A percentile compares a stretch with the other conserved stretches of the same genome.
Evolutionary conservation across 2,797 vertebrate species (phyloP).

Genomic region (Enteromius afrohamiltoni): DNA sequence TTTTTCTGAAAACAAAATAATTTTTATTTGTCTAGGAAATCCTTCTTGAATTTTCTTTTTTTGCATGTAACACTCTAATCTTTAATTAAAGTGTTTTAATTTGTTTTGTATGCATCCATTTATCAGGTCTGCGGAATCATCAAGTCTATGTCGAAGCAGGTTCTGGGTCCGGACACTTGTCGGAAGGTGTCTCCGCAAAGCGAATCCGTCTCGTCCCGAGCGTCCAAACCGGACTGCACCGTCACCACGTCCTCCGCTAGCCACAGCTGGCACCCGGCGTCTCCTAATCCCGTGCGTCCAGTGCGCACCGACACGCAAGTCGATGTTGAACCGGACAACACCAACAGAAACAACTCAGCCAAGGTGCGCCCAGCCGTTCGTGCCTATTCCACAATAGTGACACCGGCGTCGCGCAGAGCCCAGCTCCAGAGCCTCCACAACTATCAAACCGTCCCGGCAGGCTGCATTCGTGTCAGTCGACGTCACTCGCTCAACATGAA

Average conservation of each 20-base stretch:
- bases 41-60: no score
- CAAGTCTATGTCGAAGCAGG: conserved; percentile 91
- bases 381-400: conserved; percentile 72
- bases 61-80: no score
- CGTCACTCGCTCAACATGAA: conserved; percentile 87
- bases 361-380: conserved; percentile 74
- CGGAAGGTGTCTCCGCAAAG: conserved; percentile 76
- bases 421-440: conserved; percentile 81
- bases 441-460: conserved; percentile 91
- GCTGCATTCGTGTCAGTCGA: conserved; percentile 81
- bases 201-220: conserved; percentile 62
- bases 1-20: no score
- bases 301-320: conserved; percentile 83
- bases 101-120: neutral
- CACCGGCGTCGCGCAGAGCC: conserved; percentile 80
- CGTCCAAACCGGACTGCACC: conserved; percentile 85
- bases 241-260: conserved; percentile 89
- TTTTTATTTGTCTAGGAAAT: no score
- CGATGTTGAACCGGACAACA: conserved; percentile 85
- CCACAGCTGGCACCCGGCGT: conserved; percentile 88
- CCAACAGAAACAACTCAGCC: conserved; percentile 95
- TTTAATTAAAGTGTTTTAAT: neutral
- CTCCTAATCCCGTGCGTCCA: conserved; percentile 84
- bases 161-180: conserved; percentile 83
- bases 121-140: conserved; percentile 85